These are phyloP conservation scores for Orchestes rusci DNA, from an alignment of 2,888 invertebrate genomes.

Conservation along the genomic window DNA sequence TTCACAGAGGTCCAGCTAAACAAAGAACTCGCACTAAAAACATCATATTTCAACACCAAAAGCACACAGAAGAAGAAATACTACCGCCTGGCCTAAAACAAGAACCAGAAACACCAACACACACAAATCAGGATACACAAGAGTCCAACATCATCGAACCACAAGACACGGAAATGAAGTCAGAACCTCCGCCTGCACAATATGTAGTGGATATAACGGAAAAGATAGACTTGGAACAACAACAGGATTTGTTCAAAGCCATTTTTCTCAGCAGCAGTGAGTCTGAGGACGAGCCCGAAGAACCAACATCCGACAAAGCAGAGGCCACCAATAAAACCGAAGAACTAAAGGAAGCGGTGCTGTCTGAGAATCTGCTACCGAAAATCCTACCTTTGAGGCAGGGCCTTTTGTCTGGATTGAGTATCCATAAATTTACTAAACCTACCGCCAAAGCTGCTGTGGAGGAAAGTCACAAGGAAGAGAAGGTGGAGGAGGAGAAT, in stretches of 20 bases:
- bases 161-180: conserved; percentile 9
- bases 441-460: conserved; percentile 14
- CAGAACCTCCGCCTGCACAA: conserved; percentile 2
- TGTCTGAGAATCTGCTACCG: conserved; percentile 37
- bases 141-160: not conserved
- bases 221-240: conserved; percentile 43
- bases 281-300: conserved; percentile 38
- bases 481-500: conserved; percentile 3
- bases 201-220: conserved; percentile 36
- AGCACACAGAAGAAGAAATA: conserved; percentile 33
- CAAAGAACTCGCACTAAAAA: conserved; percentile 61
- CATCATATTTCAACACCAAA: conserved; percentile 75
- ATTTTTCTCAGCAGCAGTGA: conserved; percentile 77
- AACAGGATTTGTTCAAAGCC: conserved; percentile 78
- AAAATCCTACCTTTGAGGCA: conserved; percentile 40
- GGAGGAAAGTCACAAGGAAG: not conserved
- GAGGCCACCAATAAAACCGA: conserved; percentile 5
- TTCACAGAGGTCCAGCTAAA: not conserved
- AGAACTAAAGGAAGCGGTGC: conserved; percentile 33
- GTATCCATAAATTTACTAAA: conserved; percentile 28
- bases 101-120: conserved; percentile 43
- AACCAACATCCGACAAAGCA: conserved; percentile 27
- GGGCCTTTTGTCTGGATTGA: conserved; percentile 40
- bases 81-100: conserved; percentile 34
- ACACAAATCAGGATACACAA: not conserved